Conservation (phyloP, 2,888 invertebrate species). For the Tenodera sinensis region DNA sequence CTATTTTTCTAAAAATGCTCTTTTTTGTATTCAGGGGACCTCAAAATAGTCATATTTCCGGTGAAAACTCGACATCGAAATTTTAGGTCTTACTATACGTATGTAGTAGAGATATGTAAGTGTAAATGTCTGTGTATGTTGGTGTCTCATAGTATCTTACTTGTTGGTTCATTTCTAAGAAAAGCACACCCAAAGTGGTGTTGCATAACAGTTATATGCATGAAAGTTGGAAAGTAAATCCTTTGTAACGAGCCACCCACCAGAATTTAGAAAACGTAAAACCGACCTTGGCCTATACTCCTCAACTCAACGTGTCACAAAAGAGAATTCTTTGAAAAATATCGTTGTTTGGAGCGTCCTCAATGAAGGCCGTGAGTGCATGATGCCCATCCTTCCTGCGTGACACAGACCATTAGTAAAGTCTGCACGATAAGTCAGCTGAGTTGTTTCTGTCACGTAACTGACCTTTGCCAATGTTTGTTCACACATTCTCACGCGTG, state of each 20-base stretch:
- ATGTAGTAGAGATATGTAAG: too few relatives aligned
- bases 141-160: too few relatives aligned
- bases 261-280: not conserved
- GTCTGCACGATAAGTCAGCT: constrained; percentile 4
- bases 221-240: not conserved
- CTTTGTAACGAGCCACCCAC: too few relatives aligned
- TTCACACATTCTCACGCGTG: not conserved
- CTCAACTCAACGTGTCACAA: not conserved
- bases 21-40: too few relatives aligned
- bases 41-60: too few relatives aligned
- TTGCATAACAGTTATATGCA: not conserved
- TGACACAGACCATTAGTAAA: constrained; percentile 5
- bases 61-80: too few relatives aligned
- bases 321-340: not conserved
- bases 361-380: not conserved
- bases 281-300: not conserved
- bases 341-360: not conserved
- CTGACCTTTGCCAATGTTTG: not conserved
- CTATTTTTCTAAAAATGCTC: too few relatives aligned
- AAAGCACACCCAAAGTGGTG: not conserved
- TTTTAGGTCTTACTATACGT: too few relatives aligned
- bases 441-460: not conserved
- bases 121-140: too few relatives aligned
- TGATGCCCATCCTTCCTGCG: not conserved
- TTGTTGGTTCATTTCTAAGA: too few relatives aligned